Conservation (phyloP, 2,113 vertebrate genomes). For the Ageneiosus marmoratus region DNA sequence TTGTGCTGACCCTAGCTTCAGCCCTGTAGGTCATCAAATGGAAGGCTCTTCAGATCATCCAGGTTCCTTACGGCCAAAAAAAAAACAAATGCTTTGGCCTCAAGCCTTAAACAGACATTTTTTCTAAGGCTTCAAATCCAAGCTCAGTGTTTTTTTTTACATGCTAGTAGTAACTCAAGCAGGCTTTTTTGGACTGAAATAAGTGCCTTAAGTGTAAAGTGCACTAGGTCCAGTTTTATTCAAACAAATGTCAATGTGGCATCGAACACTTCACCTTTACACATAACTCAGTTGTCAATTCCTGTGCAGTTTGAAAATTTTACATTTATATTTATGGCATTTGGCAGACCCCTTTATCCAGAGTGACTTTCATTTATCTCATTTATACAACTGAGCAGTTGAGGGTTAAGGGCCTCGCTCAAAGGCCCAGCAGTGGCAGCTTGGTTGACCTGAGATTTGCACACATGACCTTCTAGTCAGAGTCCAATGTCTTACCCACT, state of each 20-base stretch:
- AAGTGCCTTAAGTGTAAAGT: neutral
- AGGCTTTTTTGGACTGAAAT: neutral
- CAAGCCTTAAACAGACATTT: slow-evolving; percentile 28
- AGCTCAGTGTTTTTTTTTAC: neutral
- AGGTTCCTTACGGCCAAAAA: slow-evolving; percentile 29
- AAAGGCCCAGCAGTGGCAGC: too few species aligned
- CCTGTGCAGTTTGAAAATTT: neutral
- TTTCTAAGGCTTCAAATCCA: neutral
- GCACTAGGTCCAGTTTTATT: neutral
- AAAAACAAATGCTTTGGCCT: slow-evolving; percentile 19
- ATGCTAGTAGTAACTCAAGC: slow-evolving; percentile 7
- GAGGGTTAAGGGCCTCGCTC: too few species aligned
- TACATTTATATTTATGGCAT: too few species aligned
- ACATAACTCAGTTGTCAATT: neutral
- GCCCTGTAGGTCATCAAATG: slow-evolving; percentile 39
- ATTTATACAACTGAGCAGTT: too few species aligned
- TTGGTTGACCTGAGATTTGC: too few species aligned
- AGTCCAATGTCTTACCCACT: too few species aligned
- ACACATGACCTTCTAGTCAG: too few species aligned
- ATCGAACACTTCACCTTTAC: neutral
- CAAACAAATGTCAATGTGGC: neutral
- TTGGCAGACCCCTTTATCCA: too few species aligned
- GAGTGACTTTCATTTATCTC: too few species aligned
- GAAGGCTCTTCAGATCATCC: slow-evolving; percentile 29
- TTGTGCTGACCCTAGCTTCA: neutral